A percentile compares a stretch with the other conserved stretches of the same genome.
These are phyloP conservation scores for Aphelenchoides avenae DNA, from an alignment of 1,140 invertebrate species.

Conservation along the genomic window DNA sequence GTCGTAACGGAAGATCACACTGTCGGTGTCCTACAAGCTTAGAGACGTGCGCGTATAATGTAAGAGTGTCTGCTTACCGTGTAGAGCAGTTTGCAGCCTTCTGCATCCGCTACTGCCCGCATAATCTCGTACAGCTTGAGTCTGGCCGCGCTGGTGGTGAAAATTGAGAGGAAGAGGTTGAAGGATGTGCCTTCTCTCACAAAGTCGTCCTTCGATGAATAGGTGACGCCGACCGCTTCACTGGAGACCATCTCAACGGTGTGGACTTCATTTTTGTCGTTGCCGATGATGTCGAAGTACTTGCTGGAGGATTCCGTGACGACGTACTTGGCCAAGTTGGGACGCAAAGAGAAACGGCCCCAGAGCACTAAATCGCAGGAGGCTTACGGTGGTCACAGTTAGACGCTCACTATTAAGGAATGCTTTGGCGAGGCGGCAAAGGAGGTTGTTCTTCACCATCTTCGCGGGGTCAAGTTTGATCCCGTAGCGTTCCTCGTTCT, in stretches of 20 bases:
- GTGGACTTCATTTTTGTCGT: slow-evolving; percentile 1
- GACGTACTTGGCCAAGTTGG: not conserved
- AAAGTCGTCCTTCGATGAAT: slow-evolving; percentile 3
- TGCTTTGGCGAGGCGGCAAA: too few species aligned
- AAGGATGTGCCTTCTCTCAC: too few species aligned
- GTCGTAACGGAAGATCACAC: not conserved
- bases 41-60: not conserved
- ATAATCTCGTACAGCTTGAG: too few species aligned
- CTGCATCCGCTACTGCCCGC: slow-evolving; percentile 1
- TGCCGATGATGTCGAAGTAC: not conserved
- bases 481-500: slow-evolving; percentile 3
- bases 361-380: too few species aligned
- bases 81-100: too few species aligned
- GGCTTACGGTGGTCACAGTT: too few species aligned
- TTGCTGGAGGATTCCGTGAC: slow-evolving; percentile 1
- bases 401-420: too few species aligned
- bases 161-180: too few species aligned
- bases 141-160: not conserved
- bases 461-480: not conserved
- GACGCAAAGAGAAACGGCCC: slow-evolving; percentile 1
- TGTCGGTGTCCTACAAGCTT: slow-evolving; percentile 3
- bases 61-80: too few species aligned
- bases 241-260: slow-evolving; percentile 3
- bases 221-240: not conserved
- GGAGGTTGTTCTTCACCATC: too few species aligned